Percentiles rank a stretch among this genome's conserved stretches.
Evolutionary conservation across 2,888 invertebrate species (phyloP).

Genomic region (Caenorhabditis sp.): DNA sequence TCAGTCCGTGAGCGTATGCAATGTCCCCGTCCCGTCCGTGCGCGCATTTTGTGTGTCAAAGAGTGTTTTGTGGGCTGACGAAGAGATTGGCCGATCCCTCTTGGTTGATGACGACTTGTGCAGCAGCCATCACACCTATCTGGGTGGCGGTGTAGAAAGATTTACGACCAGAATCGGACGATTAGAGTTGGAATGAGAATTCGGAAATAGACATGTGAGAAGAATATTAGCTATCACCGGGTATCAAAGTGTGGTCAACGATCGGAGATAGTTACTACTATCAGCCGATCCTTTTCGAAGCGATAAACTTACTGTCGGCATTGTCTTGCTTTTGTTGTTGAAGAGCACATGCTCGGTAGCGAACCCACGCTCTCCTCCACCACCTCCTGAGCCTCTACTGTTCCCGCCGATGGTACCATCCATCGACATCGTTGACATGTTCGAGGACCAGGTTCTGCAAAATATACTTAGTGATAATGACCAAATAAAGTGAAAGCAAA

Average conservation of each 20-base stretch:
- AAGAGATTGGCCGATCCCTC: slow-evolving; percentile 11
- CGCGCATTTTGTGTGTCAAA: slow-evolving; percentile 40
- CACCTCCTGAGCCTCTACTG: slow-evolving; percentile 15
- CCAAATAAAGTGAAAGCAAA: background rate
- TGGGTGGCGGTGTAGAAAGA: slow-evolving; percentile 2
- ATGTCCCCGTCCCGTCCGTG: slow-evolving; percentile 31
- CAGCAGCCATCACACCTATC: slow-evolving; percentile 21
- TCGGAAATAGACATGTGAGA: too few species aligned
- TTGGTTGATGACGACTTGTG: slow-evolving; percentile 14
- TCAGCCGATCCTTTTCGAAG: too few species aligned
- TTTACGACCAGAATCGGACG: slow-evolving; percentile 14
- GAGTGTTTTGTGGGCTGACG: slow-evolving; percentile 26
- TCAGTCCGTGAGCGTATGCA: slow-evolving; percentile 35
- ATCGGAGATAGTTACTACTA: too few species aligned
- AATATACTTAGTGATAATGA: background rate
- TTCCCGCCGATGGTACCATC: slow-evolving; percentile 37
- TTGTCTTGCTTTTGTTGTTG: slow-evolving; percentile 56
- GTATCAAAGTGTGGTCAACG: too few species aligned
- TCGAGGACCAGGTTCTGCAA: background rate
- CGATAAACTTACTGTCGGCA: slow-evolving; percentile 59
- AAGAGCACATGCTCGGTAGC: slow-evolving; percentile 59
- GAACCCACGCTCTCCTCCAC: slow-evolving; percentile 28
- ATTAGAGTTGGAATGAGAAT: background rate
- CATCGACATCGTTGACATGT: slow-evolving; percentile 55
- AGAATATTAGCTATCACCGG: too few species aligned